phyloP scores from a whole-genome alignment of 2,113 vertebrate species.

The Cottus gobio region DNA sequence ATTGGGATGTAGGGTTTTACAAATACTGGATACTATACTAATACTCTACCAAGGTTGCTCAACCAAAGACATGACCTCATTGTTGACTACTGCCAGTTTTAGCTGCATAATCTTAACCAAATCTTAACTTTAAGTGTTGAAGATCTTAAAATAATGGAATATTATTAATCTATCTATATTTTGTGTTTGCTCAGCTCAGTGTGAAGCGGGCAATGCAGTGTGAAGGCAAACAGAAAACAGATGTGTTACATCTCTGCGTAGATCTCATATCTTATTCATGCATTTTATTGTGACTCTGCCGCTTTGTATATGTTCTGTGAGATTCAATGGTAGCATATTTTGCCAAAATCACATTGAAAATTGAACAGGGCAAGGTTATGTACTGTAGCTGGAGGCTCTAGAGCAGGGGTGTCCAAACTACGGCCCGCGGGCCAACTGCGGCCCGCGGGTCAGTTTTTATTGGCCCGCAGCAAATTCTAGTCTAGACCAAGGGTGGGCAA shows the following conservation, averaged over 20 bases:
- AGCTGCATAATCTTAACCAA: background rate
- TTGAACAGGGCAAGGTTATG: conserved; percentile 48
- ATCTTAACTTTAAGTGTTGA: background rate
- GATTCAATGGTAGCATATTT: conserved; percentile 8
- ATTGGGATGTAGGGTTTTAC: background rate
- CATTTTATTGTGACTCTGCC: conserved; percentile 58
- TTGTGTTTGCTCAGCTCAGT: conserved; percentile 17
- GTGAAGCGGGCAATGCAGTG: conserved; percentile 17
- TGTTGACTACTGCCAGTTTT: background rate
- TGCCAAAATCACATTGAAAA: conserved; percentile 36
- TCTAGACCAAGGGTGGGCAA: too few species aligned
- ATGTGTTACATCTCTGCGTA: conserved; percentile 56
- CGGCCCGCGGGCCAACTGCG: too few species aligned
- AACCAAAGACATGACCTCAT: background rate
- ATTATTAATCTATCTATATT: background rate
- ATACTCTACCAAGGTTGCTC: background rate
- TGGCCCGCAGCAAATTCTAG: too few species aligned
- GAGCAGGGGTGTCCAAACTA: too few species aligned
- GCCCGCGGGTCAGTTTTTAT: too few species aligned
- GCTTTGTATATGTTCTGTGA: conserved; percentile 25
- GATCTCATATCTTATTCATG: conserved; percentile 78
- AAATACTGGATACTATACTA: background rate
- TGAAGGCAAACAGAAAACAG: conserved; percentile 48
- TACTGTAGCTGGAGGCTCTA: conserved; percentile 49
- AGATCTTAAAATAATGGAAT: background rate